Conservation (phyloP, 2,797 vertebrate species). For the Myotis findleyi region DNA sequence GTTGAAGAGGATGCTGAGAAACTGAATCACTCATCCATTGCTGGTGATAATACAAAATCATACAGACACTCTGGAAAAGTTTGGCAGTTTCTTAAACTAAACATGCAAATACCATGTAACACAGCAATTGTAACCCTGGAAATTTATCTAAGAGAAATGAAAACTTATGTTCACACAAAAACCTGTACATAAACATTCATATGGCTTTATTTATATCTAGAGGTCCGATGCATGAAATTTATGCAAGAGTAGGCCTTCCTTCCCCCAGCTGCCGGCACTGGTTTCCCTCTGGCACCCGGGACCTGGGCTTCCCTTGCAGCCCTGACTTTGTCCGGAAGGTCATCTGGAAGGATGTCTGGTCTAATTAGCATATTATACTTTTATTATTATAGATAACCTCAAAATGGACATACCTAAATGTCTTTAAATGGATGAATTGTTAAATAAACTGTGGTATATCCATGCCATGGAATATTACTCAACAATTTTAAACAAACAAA, state of each 20-base stretch:
- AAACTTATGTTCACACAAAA: not conserved
- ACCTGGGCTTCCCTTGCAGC: too few relatives aligned
- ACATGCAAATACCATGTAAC: not conserved
- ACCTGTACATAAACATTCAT: not conserved
- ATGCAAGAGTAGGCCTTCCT: too few relatives aligned
- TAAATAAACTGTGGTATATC: not conserved
- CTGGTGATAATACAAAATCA: not conserved
- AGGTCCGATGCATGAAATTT: rapidly evolving
- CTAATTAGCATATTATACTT: too few relatives aligned
- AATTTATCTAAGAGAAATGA: not conserved
- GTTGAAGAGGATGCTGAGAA: not conserved
- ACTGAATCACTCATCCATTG: too few relatives aligned
- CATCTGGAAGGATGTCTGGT: too few relatives aligned
- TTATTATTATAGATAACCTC: not conserved
- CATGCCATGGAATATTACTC: not conserved
- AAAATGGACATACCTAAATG: not conserved
- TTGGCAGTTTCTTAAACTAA: not conserved
- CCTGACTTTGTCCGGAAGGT: too few relatives aligned
- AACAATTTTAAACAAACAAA: not conserved
- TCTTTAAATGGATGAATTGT: not conserved
- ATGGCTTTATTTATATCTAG: not conserved
- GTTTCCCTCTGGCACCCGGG: too few relatives aligned
- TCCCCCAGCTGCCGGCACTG: too few relatives aligned
- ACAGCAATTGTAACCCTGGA: not conserved
- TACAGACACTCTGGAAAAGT: not conserved